phyloP scores from a whole-genome alignment of 2,113 vertebrate genomes.

The Xenopus laevis region DNA sequence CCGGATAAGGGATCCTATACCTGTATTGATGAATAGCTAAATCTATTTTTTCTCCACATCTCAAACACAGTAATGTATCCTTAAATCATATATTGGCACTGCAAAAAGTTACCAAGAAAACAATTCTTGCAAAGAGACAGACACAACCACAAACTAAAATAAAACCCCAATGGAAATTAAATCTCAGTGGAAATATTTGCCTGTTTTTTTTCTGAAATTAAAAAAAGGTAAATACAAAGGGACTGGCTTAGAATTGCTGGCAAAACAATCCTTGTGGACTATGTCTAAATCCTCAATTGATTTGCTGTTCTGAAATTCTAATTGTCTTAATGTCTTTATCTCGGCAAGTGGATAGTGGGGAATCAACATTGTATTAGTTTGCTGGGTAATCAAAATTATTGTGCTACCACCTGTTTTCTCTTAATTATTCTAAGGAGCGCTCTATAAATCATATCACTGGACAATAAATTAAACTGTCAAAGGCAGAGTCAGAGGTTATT shows the following conservation, averaged over 20 bases:
- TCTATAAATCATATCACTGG: conserved; percentile 99
- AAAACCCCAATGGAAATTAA: too few relatives aligned
- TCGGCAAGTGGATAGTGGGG: conserved; percentile 63
- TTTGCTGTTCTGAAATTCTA: conserved; percentile 66
- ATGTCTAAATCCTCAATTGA: conserved; percentile 53
- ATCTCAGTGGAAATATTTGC: too few relatives aligned
- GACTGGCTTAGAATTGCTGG: neutral
- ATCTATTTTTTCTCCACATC: too few relatives aligned
- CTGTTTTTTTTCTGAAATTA: too few relatives aligned
- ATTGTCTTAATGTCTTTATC: conserved; percentile 65
- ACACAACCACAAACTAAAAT: too few relatives aligned
- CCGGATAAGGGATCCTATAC: too few relatives aligned
- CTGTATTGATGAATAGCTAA: too few relatives aligned
- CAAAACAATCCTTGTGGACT: neutral
- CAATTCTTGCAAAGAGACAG: too few relatives aligned
- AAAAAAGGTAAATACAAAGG: too few relatives aligned
- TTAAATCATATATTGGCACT: too few relatives aligned
- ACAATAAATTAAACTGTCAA: conserved; percentile 99
- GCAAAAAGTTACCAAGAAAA: too few relatives aligned
- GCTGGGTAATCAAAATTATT: conserved; percentile 81
- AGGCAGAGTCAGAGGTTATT: conserved; percentile 81
- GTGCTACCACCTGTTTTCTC: conserved; percentile 96
- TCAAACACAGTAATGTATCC: too few relatives aligned
- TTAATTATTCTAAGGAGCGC: conserved; percentile 97
- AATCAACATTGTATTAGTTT: conserved; percentile 81